Evolutionary conservation across 1,140 invertebrate genomes (phyloP), one percentile per base, ranked within the genome.

Genomic region (Cephus cinctus): DNA sequence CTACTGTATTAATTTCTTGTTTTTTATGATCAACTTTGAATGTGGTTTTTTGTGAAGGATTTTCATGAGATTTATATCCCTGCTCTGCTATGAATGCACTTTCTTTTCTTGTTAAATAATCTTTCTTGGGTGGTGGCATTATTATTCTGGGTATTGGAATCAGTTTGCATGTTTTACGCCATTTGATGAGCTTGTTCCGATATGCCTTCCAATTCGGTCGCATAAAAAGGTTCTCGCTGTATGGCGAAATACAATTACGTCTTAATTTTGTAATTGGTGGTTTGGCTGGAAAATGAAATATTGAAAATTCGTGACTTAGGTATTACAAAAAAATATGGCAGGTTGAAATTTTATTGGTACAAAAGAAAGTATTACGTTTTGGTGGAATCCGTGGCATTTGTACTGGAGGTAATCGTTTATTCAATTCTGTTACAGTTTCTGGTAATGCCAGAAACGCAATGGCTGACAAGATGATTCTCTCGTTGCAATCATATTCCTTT

Each of bases 401-500:
- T 4, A 67, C 18, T 22, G 58, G 32, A 1, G 69, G 67, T 4
- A 74, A 52, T 56, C 63, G 58, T 22, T 61, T 49, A n/a, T 75
- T 47, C 9, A 76, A 52, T 50, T 68, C 59, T 0, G 56, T n/a
- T 4, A 73, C 42, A 5, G 63, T 50, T 44, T 69, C 66, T 22
- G 72, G 68, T 18, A 76, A 52, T 8, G 67, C 63, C 12, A 75
- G 54, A 27, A 72, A 68, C 22, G 71, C 69, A 16, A 76, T 75
- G 0, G 63, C 61, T 15, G 74, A 68, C 41, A 76, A 44, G 25
- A 75, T 61, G 15, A 75, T 61, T 49, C 63, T 62, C 36, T 73
- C 71, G 12, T 68, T 71, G 31, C 65, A 69, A 25, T 59, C 57
- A 5, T 76, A 76, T 30, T 38, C 6, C 12, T 56, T 47, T 40